phyloP scores from a whole-genome alignment of 2,888 invertebrate species.

The Noctuana brunneofusca region DNA sequence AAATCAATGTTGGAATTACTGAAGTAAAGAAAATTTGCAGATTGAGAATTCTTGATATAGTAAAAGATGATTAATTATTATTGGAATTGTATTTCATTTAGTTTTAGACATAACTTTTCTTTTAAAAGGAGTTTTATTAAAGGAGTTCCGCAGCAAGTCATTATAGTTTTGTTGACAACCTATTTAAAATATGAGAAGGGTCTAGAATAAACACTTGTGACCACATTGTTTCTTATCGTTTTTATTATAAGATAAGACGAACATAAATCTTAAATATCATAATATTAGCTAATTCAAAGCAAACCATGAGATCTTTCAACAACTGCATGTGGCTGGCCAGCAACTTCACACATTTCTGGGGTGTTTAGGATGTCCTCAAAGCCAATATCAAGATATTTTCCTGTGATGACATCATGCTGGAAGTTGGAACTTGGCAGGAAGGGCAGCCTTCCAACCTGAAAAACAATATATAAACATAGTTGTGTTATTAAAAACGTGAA shows the following conservation, averaged over 20 bases:
- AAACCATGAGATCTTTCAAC: slow-evolving; percentile 89
- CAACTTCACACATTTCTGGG: slow-evolving; percentile 87
- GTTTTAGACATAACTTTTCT: too few species aligned
- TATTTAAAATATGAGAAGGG: too few species aligned
- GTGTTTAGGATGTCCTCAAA: slow-evolving; percentile 91
- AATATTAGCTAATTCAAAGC: slow-evolving; percentile 53
- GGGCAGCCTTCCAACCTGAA: slow-evolving; percentile 83
- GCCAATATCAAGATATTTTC: slow-evolving; percentile 88
- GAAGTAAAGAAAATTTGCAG: slow-evolving; percentile 88
- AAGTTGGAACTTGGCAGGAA: slow-evolving; percentile 88
- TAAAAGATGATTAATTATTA: slow-evolving; percentile 46
- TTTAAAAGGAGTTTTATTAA: too few species aligned
- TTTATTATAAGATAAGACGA: slow-evolving; percentile 26
- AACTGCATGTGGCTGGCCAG: slow-evolving; percentile 92
- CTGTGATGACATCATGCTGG: slow-evolving; percentile 88
- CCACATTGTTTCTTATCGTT: slow-evolving; percentile 1
- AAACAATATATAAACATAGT: slow-evolving; percentile 31
- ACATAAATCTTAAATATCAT: slow-evolving; percentile 3
- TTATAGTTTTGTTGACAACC: too few species aligned
- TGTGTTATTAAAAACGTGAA: too few species aligned
- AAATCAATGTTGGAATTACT: slow-evolving; percentile 81
- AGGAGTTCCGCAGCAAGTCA: too few species aligned
- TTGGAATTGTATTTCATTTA: too few species aligned
- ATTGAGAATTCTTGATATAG: slow-evolving; percentile 81
- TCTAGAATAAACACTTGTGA: too few species aligned